Evolutionary conservation across 2,888 invertebrate genomes (phyloP).

Genomic region (Hipparchia semele): DNA sequence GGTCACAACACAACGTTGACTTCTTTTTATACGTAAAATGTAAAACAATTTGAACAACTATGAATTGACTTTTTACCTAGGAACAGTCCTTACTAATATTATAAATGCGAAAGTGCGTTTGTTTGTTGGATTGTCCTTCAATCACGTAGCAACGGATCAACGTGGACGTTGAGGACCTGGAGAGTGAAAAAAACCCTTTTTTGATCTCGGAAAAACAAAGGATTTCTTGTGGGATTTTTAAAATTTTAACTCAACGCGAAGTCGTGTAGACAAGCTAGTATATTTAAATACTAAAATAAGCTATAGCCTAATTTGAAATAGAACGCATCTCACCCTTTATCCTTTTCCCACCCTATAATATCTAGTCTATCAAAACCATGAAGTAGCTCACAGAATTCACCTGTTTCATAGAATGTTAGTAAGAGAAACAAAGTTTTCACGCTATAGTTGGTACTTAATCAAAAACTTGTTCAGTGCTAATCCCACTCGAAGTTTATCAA

Average conservation of each 20-base stretch:
- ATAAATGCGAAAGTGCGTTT: not conserved
- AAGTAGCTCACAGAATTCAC: not conserved
- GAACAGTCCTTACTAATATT: not conserved
- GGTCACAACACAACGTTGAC: not conserved
- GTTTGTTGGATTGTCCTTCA: no score
- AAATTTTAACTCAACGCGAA: not conserved
- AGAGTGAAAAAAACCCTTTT: not conserved
- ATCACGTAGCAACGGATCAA: no score
- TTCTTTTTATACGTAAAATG: not conserved
- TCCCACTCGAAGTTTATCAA: slow-evolving; percentile 23
- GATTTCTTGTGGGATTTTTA: not conserved
- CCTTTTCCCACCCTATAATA: not conserved
- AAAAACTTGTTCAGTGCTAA: slow-evolving; percentile 23
- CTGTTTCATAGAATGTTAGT: slow-evolving; percentile 5
- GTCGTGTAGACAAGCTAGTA: not conserved
- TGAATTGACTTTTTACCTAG: slow-evolving; percentile 1
- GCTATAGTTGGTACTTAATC: slow-evolving; percentile 22
- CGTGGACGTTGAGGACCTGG: not conserved
- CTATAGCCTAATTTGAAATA: no score
- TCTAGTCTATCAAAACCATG: not conserved
- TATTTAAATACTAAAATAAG: no score
- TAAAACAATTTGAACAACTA: not conserved
- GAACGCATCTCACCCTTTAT: no score
- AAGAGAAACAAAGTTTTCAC: slow-evolving; percentile 12
- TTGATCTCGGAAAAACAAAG: not conserved